phyloP scores from a whole-genome alignment of 2,888 invertebrate genomes.

The Oegoconia quadripuncta region DNA sequence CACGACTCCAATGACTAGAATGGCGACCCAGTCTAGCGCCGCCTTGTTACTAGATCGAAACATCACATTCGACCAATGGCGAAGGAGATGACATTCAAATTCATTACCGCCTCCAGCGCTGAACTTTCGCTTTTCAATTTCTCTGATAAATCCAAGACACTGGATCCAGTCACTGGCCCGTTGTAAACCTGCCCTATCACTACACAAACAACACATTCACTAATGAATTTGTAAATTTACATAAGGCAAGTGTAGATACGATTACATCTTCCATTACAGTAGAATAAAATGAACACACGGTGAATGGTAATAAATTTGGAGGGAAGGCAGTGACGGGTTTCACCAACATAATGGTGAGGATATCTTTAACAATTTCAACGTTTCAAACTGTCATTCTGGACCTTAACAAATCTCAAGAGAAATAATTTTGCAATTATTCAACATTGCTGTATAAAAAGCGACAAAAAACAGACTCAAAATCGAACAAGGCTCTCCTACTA shows the following conservation, averaged over 20 bases:
- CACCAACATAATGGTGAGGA: conserved; percentile 40
- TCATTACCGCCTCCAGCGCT: no score
- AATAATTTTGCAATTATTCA: conserved; percentile 43
- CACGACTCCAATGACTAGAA: no score
- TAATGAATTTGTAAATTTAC: conserved; percentile 24
- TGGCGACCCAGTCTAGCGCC: no score
- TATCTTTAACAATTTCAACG: conserved; percentile 42
- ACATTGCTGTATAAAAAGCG: conserved; percentile 65
- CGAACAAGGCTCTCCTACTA: conserved; percentile 68
- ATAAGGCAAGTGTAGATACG: conserved; percentile 55
- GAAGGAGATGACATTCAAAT: no score
- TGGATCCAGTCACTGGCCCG: no score
- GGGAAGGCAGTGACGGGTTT: conserved; percentile 57
- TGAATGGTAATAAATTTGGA: conserved; percentile 44
- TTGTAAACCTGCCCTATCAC: no score
- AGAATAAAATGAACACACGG: conserved; percentile 59
- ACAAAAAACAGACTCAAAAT: conserved; percentile 61
- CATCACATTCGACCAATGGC: no score
- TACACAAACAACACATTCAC: conserved; percentile 6
- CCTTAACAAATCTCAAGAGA: conserved; percentile 53
- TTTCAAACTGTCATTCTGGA: conserved; percentile 42
- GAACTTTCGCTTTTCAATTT: no score
- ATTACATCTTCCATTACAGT: conserved; percentile 27
- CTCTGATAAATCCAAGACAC: no score
- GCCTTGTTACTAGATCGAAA: no score